Conservation (phyloP, 2,113 vertebrate genomes). For the Brachionichthys hirsutus region DNA sequence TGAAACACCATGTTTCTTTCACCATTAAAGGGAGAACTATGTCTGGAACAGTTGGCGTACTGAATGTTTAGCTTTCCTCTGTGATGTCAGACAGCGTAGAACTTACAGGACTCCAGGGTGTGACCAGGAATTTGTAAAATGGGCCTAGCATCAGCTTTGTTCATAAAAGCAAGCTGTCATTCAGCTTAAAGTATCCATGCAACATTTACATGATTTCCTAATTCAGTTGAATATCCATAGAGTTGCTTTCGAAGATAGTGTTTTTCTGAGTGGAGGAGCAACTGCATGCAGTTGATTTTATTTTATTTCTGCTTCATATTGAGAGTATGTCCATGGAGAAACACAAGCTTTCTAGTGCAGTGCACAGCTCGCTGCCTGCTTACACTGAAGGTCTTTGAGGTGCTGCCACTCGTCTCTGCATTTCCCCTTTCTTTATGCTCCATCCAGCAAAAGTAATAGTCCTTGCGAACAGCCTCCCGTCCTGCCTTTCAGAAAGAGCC, state of each 20-base stretch:
- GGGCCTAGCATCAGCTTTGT: no score
- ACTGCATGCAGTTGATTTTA: slow-evolving; percentile 37
- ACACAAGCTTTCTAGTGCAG: slow-evolving; percentile 38
- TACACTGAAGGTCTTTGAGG: slow-evolving; percentile 61
- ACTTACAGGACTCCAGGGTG: slow-evolving; percentile 1
- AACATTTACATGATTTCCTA: slow-evolving; percentile 13
- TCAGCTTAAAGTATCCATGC: no score
- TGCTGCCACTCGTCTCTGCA: slow-evolving; percentile 65
- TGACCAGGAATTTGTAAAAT: no score
- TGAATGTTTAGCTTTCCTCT: slow-evolving; percentile 27
- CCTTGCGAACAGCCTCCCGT: slow-evolving; percentile 50
- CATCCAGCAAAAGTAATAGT: slow-evolving; percentile 64
- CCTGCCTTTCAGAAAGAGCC: slow-evolving; percentile 34
- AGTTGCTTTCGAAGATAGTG: slow-evolving; percentile 12
- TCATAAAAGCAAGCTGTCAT: no score
- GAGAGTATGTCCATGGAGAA: slow-evolving; percentile 51
- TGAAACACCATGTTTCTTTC: slow-evolving; percentile 51
- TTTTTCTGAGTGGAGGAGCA: slow-evolving; percentile 20
- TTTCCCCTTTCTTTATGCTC: slow-evolving; percentile 53
- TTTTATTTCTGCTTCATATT: slow-evolving; percentile 43
- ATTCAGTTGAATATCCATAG: slow-evolving; percentile 19
- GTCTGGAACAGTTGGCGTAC: slow-evolving; percentile 29
- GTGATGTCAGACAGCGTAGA: slow-evolving; percentile 7
- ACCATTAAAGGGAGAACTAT: slow-evolving; percentile 37
- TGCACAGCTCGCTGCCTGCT: slow-evolving; percentile 49